These are phyloP conservation scores for Muschampia plurimacula DNA, from an alignment of 2,888 invertebrate genomes.

Conservation along the genomic window DNA sequence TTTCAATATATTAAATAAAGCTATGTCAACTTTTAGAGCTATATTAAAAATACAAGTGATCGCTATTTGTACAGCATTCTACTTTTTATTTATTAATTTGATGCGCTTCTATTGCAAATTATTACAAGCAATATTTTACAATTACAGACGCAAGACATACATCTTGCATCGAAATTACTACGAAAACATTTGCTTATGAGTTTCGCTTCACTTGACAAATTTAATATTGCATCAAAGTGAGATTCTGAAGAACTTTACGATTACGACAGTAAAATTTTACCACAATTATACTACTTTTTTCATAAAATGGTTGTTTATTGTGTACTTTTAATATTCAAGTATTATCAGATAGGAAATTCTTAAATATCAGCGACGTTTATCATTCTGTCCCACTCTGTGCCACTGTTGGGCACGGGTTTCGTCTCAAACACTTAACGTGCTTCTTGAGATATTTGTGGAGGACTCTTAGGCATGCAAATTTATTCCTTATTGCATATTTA, in stretches of 20 bases:
- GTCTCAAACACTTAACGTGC: too few species aligned
- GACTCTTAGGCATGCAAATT: too few species aligned
- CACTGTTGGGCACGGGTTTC: too few species aligned
- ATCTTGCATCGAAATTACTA: neutral
- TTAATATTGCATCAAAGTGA: conserved; percentile 7
- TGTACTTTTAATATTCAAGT: too few species aligned
- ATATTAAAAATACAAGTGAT: neutral
- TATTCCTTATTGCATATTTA: too few species aligned
- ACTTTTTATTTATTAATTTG: conserved; percentile 2
- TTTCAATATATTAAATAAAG: too few species aligned
- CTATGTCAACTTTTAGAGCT: too few species aligned
- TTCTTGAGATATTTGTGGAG: too few species aligned
- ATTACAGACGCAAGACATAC: neutral
- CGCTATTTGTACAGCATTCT: neutral
- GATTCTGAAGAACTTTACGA: neutral
- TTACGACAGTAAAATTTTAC: neutral
- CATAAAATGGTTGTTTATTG: too few species aligned
- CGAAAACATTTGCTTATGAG: neutral
- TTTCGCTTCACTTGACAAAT: conserved; percentile 7
- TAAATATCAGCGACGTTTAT: neutral
- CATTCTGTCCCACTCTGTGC: too few species aligned
- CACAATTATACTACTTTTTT: neutral
- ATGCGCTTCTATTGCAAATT: neutral
- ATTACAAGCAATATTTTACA: neutral
- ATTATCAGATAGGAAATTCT: neutral